Percentiles rank a stretch among this genome's conserved stretches.
Evolutionary conservation across 2,113 vertebrate species (phyloP).

Genomic region (Colinus virginianus): DNA sequence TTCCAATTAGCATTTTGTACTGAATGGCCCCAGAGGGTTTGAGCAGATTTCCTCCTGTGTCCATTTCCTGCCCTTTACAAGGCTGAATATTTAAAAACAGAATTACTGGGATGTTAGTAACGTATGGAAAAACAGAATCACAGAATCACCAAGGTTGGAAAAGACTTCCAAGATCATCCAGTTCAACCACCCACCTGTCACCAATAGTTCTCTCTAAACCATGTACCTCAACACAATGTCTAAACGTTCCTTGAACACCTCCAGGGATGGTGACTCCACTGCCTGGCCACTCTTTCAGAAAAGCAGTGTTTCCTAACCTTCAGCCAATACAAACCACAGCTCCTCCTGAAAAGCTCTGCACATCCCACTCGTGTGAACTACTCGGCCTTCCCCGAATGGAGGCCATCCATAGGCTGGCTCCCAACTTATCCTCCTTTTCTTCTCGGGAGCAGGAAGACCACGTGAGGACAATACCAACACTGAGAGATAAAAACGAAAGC

Average conservation of each 20-base stretch:
- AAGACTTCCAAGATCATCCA: no score
- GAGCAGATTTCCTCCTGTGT: neutral
- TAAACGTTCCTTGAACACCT: no score
- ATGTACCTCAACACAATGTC: no score
- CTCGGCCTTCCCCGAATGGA: neutral
- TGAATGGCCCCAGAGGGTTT: neutral
- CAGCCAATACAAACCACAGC: neutral
- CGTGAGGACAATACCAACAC: neutral
- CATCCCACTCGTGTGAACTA: neutral
- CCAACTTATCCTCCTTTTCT: neutral
- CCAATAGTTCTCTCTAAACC: no score
- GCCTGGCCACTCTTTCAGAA: no score
- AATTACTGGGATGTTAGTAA: slow-evolving; percentile 56
- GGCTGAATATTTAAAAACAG: slow-evolving; percentile 38
- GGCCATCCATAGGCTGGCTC: neutral
- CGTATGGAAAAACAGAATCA: neutral
- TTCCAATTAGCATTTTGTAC: slow-evolving; percentile 18
- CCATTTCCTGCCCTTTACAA: slow-evolving; percentile 26
- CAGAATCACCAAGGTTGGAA: no score
- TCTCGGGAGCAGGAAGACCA: neutral
- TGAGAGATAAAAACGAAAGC: no score
- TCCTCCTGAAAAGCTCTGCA: neutral
- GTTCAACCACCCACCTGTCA: no score
- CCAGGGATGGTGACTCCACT: no score
- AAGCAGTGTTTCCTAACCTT: no score